phyloP scores from a whole-genome alignment of 2,888 invertebrate species.

The Notodonta ziczac region DNA sequence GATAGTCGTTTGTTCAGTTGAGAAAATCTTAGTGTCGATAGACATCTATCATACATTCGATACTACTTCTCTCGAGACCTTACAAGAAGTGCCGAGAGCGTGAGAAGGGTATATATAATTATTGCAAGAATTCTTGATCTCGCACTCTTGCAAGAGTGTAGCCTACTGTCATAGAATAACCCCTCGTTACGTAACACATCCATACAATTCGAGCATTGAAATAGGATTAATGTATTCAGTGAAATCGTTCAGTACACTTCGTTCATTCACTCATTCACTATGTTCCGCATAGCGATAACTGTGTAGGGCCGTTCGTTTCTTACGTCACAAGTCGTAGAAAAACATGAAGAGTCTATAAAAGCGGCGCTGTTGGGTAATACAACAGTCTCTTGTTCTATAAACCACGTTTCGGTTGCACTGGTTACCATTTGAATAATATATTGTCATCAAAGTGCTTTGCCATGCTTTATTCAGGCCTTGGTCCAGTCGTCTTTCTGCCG shows the following conservation, averaged over 20 bases:
- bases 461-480: not conserved
- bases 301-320: slow-evolving; percentile 29
- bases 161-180: too few species aligned
- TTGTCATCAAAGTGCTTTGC: not conserved
- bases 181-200: not conserved
- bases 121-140: too few species aligned
- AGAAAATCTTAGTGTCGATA: slow-evolving; percentile 1
- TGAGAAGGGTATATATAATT: too few species aligned
- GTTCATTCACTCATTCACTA: slow-evolving; percentile 12
- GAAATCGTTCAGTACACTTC: not conserved
- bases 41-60: not conserved
- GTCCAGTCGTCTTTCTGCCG: not conserved
- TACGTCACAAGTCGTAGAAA: slow-evolving; percentile 6
- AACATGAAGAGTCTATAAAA: slow-evolving; percentile 1
- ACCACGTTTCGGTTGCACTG: slow-evolving; percentile 2
- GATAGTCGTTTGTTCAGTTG: slow-evolving; percentile 17
- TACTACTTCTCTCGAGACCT: too few species aligned
- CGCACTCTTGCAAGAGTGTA: too few species aligned
- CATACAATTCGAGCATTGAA: not conserved
- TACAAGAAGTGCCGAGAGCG: too few species aligned
- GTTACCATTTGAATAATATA: not conserved
- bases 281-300: slow-evolving; percentile 42
- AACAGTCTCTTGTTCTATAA: not conserved
- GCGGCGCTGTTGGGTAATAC: not conserved
- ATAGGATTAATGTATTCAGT: too few species aligned